Base-by-base conservation (phyloP, 2,797 vertebrate species). In the Oophaga sylvatica region DNA sequence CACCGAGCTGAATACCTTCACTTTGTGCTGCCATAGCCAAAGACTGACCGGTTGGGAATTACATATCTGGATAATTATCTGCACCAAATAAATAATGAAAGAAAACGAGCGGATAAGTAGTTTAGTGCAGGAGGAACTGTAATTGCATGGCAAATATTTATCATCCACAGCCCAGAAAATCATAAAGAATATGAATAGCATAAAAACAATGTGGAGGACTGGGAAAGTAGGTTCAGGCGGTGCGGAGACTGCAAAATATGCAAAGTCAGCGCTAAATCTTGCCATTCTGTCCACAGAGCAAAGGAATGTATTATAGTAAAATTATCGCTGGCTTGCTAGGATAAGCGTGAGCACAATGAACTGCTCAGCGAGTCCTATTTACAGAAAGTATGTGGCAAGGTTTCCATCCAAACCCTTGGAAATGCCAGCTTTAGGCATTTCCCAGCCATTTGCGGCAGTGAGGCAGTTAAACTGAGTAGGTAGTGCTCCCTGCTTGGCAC, bases 401-500 rank as follows among this genome's bases (percentile, higher is more conserved):
- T 9, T 20, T 45, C 31, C 70, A 41, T 31, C 70, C 29, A 70
- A 41, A 41, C 35, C 70, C n/a, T 20, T 20, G 4, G 48, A 53
- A 11, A 75, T 48, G 10, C 45, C 71, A 75, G 20, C 1, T 73
- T 73, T 6, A 41, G 19, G 20, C 0, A 35, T 22, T 45, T 73
- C 35, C 70, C 70, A 73, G 41, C 35, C 22, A n/a, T 53, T 3
- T 8, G 62, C 19, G 19, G 62, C 41, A 59, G 26, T 45, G 70
- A 84, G 75, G n/a, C 57, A 45, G 85, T 75, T 81, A 79, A 68
- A 2, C 13, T 22, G 63, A 4, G 35, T 11, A 2, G 57, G 63
- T 56, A 80, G 53, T 7, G 75, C 73, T 71, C 29, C 67, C 45
- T 68, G 79, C 48, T 81, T 60, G 19, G 59, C 80, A 77, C 29